Conservation (phyloP, 1,140 invertebrate genomes). For the Geopemphigus sp. region DNA sequence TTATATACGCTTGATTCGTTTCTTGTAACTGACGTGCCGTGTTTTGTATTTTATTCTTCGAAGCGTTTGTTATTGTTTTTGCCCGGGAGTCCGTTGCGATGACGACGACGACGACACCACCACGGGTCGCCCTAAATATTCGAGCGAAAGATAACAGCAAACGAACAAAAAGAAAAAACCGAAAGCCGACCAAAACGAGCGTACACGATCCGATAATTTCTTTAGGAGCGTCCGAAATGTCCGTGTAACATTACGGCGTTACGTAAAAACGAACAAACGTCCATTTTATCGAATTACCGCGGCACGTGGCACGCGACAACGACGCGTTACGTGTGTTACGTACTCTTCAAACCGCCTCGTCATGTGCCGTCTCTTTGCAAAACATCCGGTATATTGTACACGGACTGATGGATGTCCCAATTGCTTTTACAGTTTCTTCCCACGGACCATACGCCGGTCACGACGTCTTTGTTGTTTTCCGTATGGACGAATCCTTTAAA, state of each 20-base stretch:
- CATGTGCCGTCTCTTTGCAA: conserved; percentile 1
- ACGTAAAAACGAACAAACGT: too few species aligned
- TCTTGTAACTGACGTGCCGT: too few species aligned
- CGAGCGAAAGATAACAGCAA: not conserved
- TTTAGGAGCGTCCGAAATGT: too few species aligned
- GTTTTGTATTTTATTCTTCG: not conserved
- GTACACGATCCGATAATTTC: too few species aligned
- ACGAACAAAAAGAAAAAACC: too few species aligned
- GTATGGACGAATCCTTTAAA: not conserved
- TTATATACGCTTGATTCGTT: not conserved
- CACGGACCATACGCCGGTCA: conserved; percentile 17
- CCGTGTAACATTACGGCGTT: too few species aligned
- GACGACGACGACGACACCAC: too few species aligned
- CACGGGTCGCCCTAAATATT: not conserved
- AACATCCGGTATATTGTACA: conserved; percentile 30
- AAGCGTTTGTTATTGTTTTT: too few species aligned
- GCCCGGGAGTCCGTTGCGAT: too few species aligned
- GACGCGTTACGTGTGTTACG: not conserved
- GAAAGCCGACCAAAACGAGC: too few species aligned
- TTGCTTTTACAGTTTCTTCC: conserved; percentile 24
- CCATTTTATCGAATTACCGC: too few species aligned
- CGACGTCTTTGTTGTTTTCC: not conserved
- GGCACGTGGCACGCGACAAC: too few species aligned
- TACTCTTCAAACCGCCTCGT: conserved; percentile 13
- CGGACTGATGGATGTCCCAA: conserved; percentile 18